Evolutionary conservation across 2,113 vertebrate genomes (phyloP).

Genomic region (Fregata magnificens): DNA sequence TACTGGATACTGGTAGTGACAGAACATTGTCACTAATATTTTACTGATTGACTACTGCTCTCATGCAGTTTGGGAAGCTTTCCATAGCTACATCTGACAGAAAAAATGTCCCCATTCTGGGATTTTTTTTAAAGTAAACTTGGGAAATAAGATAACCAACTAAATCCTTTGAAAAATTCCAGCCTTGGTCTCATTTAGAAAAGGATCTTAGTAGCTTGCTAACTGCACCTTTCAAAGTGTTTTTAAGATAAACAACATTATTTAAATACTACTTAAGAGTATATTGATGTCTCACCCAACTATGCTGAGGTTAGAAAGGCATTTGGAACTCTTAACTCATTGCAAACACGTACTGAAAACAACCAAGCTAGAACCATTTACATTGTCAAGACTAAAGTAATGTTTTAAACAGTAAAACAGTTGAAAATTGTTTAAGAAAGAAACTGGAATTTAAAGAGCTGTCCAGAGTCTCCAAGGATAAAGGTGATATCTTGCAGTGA

Average conservation of each 20-base stretch:
- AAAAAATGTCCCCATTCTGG: not conserved
- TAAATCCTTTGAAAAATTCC: not conserved
- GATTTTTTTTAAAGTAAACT: not conserved
- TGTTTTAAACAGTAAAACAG: not conserved
- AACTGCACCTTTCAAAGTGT: not conserved
- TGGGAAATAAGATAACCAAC: not conserved
- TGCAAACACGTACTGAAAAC: conserved; percentile 3
- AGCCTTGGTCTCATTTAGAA: not conserved
- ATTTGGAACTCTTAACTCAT: conserved; percentile 6
- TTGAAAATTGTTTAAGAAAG: conserved; percentile 7
- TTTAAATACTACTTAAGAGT: not conserved
- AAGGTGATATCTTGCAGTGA: not conserved
- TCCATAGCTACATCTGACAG: not conserved
- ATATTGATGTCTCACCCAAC: not conserved
- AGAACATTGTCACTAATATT: not conserved
- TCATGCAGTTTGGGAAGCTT: conserved; percentile 10
- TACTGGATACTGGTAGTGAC: not conserved
- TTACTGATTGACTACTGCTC: not conserved
- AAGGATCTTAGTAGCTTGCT: not conserved
- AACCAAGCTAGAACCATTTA: not conserved
- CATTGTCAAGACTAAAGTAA: not conserved
- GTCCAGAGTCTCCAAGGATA: not conserved
- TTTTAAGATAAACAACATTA: conserved; percentile 1
- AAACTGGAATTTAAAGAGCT: not conserved
- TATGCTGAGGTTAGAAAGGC: not conserved